Base-by-base conservation (phyloP, 2,888 invertebrate species). In the Sphinx pinastri region DNA sequence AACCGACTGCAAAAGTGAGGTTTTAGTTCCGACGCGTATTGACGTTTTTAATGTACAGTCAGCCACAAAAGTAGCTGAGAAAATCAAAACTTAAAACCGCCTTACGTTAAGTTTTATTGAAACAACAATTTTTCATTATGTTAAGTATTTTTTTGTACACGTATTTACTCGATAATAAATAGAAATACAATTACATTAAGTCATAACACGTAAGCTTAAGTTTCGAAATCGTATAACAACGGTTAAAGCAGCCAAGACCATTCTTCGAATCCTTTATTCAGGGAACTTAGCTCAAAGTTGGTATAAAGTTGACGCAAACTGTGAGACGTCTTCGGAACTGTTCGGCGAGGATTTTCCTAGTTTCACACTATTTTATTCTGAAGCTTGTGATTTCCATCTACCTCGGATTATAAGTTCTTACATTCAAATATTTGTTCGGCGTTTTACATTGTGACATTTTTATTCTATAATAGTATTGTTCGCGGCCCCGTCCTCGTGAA, bases 261-360 rank as follows among this genome's bases (percentile, higher is more conserved):
- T 59, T 38, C 58, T 8, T 59, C 12, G 31, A 59, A 59, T 59
- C 58, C 58, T 59, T 59, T 59, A 59, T 59, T 59, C 58, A 59
- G 31, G 11, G 38, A 59, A 59, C 58, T 59, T 59, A 31, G 38
- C 58, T 38, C 38, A 8, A 59, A 59, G 14, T 59, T 59, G 6
- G 16, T n/a, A 51, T 51, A 1, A 31, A 59, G 58, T 59, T 59
- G 58, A 59, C 38, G 31, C 58, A 59, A 57, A 59, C 58, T 59
- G 14, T 8, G 58, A 12, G 25, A 7, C 58, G 58, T 54, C 54
- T 54, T 54, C 58, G 38, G 31, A 59, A 59, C 38, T 59, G 14
- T 54, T 14, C 54, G 3, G 11, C 13, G 25, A 57, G 58, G 58
- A 58, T 59, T 59, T 59, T 38, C 58, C 58, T 38, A 59, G 14